Evolutionary conservation across 2,888 invertebrate species (phyloP), one percentile per base, ranked within the genome.

Genomic region (Myathropa florea): DNA sequence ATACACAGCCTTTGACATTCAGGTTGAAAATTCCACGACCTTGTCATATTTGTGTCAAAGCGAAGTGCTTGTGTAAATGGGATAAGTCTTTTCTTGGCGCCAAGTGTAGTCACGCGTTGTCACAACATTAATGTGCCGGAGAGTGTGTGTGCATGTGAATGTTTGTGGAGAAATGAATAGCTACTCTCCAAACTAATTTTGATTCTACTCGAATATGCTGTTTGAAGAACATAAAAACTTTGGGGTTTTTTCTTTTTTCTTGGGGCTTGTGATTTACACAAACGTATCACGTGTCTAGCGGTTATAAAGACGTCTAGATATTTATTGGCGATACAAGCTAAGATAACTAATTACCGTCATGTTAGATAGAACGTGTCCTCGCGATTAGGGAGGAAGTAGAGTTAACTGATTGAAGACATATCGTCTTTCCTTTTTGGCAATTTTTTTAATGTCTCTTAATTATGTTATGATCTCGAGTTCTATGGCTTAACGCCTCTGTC

Each of bases 1-100:
- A 4, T 7, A 18, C 18, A 46, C 18, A 46, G 30, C 30, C 60
- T 73, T 78, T 73, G 63, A 57, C 57, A 33, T 68, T 39, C 61
- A 63, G 61, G 83, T 78, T 80, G 72, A 73, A 73, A 33, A 68
- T 36, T 78, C 24, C 63, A 59, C 30, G 72, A 83, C 78, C 78
- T 83, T 78, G 36, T 18, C 46, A 78, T 33, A 64, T 63, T 78
- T 78, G 61, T 63, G 61, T 28, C 39, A 63, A 24, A 26, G 55
- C 63, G 33, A 72, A 71, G 63, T 70, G 77, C 23, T 39, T 60
- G 39, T 67, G 36, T 71, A 67, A 61, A 77, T 59, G 61, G 61
- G 21, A 55, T 57, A 67, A 46, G 33, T 55, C 65, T 39, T 80
- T 73, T 73, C 65, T 46, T 80, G 80, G 80, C 80, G 80, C 80